phyloP scores from a whole-genome alignment of 2,797 vertebrate genomes.

The Diplodus puntazzo region DNA sequence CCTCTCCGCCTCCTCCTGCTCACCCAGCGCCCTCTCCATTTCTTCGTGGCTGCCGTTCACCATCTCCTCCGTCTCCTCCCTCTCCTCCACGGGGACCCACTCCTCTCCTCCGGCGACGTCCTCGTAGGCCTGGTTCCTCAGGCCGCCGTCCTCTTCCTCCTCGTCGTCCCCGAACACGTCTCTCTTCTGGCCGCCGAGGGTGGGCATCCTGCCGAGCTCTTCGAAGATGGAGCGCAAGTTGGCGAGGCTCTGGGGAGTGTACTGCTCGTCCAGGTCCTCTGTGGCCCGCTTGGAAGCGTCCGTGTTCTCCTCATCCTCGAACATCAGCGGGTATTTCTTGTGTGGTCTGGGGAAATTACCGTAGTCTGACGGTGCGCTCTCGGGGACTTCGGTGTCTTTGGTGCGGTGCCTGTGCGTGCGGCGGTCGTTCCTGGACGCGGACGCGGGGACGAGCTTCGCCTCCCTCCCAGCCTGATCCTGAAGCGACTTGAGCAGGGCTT shows the following conservation, averaged over 20 bases:
- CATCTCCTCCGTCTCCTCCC: conserved; percentile 94
- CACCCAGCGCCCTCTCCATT: conserved; percentile 86
- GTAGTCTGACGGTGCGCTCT: conserved; percentile 83
- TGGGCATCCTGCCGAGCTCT: conserved; percentile 93
- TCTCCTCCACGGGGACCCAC: conserved; percentile 95
- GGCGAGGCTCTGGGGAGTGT: conserved; percentile 96
- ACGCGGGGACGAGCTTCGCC: conserved; percentile 72
- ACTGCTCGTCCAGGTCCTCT: conserved; percentile 96
- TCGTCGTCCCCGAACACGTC: conserved; percentile 89
- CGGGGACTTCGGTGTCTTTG: conserved; percentile 84
- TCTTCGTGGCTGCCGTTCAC: conserved; percentile 93
- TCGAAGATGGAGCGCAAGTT: conserved; percentile 97
- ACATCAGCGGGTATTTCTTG: conserved; percentile 90
- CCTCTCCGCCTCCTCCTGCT: conserved; percentile 79
- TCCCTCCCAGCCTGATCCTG: conserved; percentile 89
- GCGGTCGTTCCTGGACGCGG: conserved; percentile 84
- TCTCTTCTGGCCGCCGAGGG: conserved; percentile 85
- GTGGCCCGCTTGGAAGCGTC: conserved; percentile 94
- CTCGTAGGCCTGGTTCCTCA: conserved; percentile 93
- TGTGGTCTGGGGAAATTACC: conserved; percentile 89
- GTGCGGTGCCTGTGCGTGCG: conserved; percentile 82
- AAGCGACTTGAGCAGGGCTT: conserved; percentile 90
- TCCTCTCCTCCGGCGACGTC: conserved; percentile 96
- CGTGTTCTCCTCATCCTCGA: conserved; percentile 90
- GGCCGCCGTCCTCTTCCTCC: conserved; percentile 87